Conservation (phyloP, 1,140 invertebrate genomes). For the Sinella curviseta region DNA sequence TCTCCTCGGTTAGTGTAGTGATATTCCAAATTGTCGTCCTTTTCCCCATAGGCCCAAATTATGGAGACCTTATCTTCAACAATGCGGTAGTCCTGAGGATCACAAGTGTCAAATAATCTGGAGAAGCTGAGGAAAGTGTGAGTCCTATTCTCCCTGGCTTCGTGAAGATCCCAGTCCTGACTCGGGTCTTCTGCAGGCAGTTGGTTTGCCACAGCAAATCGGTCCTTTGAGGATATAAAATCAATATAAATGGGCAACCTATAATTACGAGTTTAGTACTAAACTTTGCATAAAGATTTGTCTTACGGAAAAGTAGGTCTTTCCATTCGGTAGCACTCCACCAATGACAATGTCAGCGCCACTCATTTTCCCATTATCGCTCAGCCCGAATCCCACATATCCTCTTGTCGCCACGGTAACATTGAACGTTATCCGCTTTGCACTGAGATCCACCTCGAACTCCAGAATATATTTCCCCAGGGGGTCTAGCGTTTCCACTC, state of each 20-base stretch:
- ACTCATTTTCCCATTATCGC: neutral
- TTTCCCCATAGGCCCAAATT: neutral
- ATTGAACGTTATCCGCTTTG: neutral
- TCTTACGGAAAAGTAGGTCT: constrained; percentile 49
- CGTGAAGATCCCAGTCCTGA: constrained; percentile 68
- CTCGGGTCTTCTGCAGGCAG: constrained; percentile 68
- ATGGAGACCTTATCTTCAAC: neutral
- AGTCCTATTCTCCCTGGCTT: constrained; percentile 70
- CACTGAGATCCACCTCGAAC: neutral
- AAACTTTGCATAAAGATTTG: no score
- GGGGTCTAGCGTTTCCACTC: neutral
- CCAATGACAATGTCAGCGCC: constrained; percentile 22
- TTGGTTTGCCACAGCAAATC: constrained; percentile 62
- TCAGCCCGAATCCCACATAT: constrained; percentile 10
- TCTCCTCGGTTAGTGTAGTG: no score
- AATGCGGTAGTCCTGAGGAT: neutral
- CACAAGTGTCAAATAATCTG: constrained; percentile 67
- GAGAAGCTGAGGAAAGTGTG: constrained; percentile 71
- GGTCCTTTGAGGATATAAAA: no score
- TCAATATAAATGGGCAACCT: no score
- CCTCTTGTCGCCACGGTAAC: constrained; percentile 14
- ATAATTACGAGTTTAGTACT: no score
- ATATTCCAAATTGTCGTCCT: neutral
- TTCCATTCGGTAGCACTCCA: neutral
- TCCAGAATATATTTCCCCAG: neutral